Base-by-base conservation (phyloP, 23 tunicate genomes). In the Halocynthia aurantium region DNA sequence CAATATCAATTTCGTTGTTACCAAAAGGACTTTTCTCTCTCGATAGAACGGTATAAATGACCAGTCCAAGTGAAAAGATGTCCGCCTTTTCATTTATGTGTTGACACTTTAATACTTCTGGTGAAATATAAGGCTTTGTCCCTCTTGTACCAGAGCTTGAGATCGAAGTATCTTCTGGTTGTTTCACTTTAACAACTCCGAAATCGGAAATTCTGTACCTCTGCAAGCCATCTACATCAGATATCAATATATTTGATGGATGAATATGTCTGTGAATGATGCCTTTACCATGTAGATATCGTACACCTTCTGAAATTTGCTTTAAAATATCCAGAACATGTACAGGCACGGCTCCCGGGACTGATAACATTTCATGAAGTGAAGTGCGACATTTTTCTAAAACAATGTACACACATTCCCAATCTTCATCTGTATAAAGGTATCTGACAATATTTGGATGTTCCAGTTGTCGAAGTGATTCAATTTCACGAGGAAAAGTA, bases 191-290 rank as follows among this genome's bases (percentile, higher is more conserved):
- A 8, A 65, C 19, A 8, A 65, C 70, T 11, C 70, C 70, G 6
- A 65, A 65, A 15, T 65, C 70, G 31, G 70, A 65, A 65, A 65
- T 40, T 15, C 70, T 65, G n/a, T 5, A 40, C 19, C 22, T 5
- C 10, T 5, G 49, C 5, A 10, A 20, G 5, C 70, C 70, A 49
- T 65, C 70, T 65, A 20, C 31, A 40, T 8, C 19, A 5, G 70
- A 20, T 9, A 65, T 40, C 31, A 65, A 15, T 10, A 65, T 49
- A 15, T 65, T 65, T 20, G 70, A 65, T 15, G 70, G 70, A 65
- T 65, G 70, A 10, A 65, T 65, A 65, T 65, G 5, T 15, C 70
- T 65, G 19, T 65, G 70, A 40, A 65, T 20, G 9, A 65, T 65
- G n/a, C 49, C 5, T 49, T 65, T 65, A 65, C 70, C 31, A 15